Conservation (phyloP, 2,113 vertebrate species). For the Proteles cristata region DNA sequence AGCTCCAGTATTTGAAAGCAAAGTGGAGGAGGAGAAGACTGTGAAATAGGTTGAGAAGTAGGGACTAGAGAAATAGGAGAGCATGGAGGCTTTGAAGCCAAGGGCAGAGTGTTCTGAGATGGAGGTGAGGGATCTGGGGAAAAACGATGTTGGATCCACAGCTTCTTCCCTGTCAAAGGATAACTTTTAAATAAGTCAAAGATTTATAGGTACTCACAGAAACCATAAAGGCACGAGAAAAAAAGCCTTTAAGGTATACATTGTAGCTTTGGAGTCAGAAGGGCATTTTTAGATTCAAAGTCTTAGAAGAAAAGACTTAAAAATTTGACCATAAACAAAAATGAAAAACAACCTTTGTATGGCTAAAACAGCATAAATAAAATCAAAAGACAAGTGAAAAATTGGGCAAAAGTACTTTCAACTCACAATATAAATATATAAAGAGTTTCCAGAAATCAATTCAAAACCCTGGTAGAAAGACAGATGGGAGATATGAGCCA, state of each 20-base stretch:
- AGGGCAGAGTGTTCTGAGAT: background rate
- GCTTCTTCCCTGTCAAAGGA: background rate
- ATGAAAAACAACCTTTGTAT: background rate
- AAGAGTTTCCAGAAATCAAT: slow-evolving; percentile 39
- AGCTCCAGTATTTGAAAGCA: background rate
- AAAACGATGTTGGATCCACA: background rate
- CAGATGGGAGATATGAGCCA: background rate
- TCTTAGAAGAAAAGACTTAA: slow-evolving; percentile 7
- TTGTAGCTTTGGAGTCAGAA: background rate
- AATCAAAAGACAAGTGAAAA: slow-evolving; percentile 20
- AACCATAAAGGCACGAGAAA: background rate
- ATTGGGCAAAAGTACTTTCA: background rate
- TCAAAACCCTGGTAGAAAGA: background rate
- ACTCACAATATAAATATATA: background rate
- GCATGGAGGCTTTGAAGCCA: background rate
- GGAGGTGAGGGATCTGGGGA: background rate
- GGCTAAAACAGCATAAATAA: background rate
- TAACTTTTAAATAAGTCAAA: background rate
- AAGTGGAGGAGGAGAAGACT: background rate
- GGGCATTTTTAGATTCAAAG: background rate
- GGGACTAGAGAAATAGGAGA: background rate
- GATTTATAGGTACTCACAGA: background rate
- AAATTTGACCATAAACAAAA: background rate
- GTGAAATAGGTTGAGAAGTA: background rate
- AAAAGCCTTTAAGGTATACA: background rate